These are phyloP conservation scores for Ctenochaetus hawaiiensis DNA, from an alignment of 2,797 vertebrate genomes.

Conservation along the genomic window DNA sequence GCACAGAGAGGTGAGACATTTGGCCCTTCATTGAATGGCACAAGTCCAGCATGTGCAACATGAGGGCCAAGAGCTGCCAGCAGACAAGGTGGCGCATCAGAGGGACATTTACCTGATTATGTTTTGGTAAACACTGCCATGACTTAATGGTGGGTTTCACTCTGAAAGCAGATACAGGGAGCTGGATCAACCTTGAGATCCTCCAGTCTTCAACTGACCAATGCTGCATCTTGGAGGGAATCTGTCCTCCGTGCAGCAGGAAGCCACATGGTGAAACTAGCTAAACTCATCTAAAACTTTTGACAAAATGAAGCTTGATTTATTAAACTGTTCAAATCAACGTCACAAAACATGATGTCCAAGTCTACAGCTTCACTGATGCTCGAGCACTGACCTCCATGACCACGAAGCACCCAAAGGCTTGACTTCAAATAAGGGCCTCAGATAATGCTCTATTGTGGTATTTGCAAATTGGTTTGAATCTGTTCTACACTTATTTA, in stretches of 20 bases:
- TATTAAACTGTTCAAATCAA: background rate
- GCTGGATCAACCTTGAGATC: background rate
- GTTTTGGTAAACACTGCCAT: background rate
- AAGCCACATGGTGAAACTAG: background rate
- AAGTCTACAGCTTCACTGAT: no score
- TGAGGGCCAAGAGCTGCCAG: slow-evolving; percentile 15
- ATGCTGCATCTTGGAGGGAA: slow-evolving; percentile 5
- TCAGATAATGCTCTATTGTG: background rate
- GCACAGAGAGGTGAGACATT: slow-evolving; percentile 30
- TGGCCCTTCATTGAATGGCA: slow-evolving; percentile 24
- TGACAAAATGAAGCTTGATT: background rate
- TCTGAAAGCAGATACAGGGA: slow-evolving; percentile 17
- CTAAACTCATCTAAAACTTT: background rate
- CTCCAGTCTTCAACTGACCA: slow-evolving; percentile 9
- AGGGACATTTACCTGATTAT: slow-evolving; percentile 13
- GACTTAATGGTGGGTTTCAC: background rate
- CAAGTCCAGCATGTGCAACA: slow-evolving; percentile 23
- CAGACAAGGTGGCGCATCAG: slow-evolving; percentile 8
- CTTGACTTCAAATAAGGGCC: background rate
- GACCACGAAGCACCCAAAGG: background rate
- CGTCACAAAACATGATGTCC: no score
- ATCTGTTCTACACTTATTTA: background rate
- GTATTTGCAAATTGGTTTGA: background rate
- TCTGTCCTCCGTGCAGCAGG: slow-evolving; percentile 1
- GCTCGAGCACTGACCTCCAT: background rate